A percentile compares a stretch with the other conserved stretches of the same genome.
Evolutionary conservation across 92 coral and sea anemone genomes (phyloP).

Genomic region (Paragorgia papillata): DNA sequence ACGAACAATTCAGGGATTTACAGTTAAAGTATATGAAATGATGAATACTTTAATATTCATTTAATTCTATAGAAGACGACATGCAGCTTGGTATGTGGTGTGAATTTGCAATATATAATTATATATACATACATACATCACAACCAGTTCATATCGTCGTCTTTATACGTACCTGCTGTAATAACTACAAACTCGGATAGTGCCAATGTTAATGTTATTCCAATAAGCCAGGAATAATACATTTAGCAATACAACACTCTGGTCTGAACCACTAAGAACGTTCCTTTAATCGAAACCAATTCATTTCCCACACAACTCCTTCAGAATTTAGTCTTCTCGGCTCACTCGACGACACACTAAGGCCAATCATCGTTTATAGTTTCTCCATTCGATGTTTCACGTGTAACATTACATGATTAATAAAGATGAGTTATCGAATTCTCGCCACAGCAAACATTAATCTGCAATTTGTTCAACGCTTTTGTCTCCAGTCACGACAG

Average conservation of each 20-base stretch:
- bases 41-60: not conserved
- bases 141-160: too few species aligned
- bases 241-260: constrained; percentile 2
- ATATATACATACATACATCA: too few species aligned
- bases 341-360: too few species aligned
- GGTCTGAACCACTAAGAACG: not conserved
- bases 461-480: not conserved
- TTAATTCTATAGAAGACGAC: too few species aligned
- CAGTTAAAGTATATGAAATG: too few species aligned
- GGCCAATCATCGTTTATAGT: too few species aligned
- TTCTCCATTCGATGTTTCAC: not conserved
- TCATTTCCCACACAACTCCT: not conserved
- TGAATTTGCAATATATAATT: too few species aligned
- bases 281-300: not conserved
- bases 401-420: constrained; percentile 18
- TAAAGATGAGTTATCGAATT: constrained; percentile 1
- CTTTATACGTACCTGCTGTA: not conserved
- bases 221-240: constrained; percentile 18
- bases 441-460: not conserved
- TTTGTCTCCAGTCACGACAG: constrained; percentile 37
- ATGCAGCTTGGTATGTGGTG: not conserved
- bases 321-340: not conserved
- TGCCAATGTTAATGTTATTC: not conserved
- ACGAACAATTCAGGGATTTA: too few species aligned
- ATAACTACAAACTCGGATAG: not conserved